Conservation (phyloP, 2,888 invertebrate species). For the Paralinhomoeus sp. region DNA sequence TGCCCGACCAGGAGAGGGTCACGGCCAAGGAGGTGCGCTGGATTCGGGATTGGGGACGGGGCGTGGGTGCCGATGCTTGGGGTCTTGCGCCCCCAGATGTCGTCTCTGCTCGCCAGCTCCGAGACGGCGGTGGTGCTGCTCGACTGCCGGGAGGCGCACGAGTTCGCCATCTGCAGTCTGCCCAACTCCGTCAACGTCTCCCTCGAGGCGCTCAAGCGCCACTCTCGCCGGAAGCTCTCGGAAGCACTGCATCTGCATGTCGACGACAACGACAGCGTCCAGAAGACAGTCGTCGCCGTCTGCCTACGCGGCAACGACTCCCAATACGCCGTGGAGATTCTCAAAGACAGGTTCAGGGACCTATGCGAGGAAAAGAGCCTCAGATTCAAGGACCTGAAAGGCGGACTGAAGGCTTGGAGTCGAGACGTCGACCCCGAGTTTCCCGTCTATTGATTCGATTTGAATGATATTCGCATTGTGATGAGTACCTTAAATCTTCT, state of each 20-base stretch:
- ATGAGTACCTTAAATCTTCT: no score
- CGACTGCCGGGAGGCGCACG: no score
- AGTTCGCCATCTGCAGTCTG: slow-evolving; percentile 64
- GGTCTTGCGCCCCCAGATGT: no score
- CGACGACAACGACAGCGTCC: slow-evolving; percentile 37
- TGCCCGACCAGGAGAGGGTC: not conserved
- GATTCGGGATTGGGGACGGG: slow-evolving; percentile 27
- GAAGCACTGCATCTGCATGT: no score
- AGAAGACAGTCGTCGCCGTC: slow-evolving; percentile 48
- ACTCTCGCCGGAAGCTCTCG: no score
- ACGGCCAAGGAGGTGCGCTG: slow-evolving; percentile 34
- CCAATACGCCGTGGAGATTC: slow-evolving; percentile 50
- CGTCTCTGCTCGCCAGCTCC: no score
- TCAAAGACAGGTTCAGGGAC: slow-evolving; percentile 29
- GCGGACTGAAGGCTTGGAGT: slow-evolving; percentile 69
- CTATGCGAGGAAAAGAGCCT: no score
- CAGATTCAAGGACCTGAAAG: slow-evolving; percentile 45
- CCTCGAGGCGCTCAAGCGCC: slow-evolving; percentile 16
- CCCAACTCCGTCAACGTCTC: slow-evolving; percentile 48
- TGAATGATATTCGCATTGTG: no score
- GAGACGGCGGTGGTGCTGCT: no score
- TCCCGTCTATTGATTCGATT: slow-evolving; percentile 56
- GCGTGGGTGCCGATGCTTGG: slow-evolving; percentile 25
- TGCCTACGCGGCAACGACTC: slow-evolving; percentile 96
- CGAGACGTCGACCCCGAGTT: slow-evolving; percentile 48